phyloP scores from a whole-genome alignment of 2,113 vertebrate species.

The Tenrec ecaudatus region DNA sequence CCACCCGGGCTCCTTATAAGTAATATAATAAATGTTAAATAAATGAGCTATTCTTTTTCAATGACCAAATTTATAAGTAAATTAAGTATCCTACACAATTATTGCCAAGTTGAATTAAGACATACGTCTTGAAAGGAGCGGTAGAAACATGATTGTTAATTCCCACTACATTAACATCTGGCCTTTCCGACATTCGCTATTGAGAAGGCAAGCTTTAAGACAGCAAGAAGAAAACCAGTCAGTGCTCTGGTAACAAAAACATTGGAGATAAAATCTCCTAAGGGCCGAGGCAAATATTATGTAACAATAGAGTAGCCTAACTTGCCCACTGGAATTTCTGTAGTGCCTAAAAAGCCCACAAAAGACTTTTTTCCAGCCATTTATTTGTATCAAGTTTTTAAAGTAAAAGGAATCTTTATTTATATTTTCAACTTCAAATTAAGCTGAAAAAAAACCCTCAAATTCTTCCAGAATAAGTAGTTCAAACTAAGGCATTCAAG shows the following conservation, averaged over 20 bases:
- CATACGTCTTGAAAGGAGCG: neutral
- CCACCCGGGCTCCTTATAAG: neutral
- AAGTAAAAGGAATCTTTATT: neutral
- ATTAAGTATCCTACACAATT: neutral
- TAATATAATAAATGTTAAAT: neutral
- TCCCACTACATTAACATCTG: slow-evolving; percentile 31
- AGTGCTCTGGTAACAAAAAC: neutral
- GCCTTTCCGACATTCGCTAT: neutral
- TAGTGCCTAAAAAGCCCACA: neutral
- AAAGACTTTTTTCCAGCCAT: neutral
- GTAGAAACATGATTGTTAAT: slow-evolving; percentile 1
- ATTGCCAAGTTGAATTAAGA: neutral
- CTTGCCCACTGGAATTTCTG: neutral
- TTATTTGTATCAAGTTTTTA: neutral
- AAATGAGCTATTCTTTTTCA: neutral
- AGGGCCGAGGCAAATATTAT: neutral
- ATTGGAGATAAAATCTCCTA: neutral
- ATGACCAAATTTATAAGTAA: neutral
- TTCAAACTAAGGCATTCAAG: neutral
- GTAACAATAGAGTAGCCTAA: neutral
- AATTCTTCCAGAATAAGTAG: neutral
- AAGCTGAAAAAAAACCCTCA: slow-evolving; percentile 31
- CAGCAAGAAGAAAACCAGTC: too few relatives aligned
- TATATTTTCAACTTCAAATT: slow-evolving; percentile 49
- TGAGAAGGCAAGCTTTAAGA: slow-evolving; percentile 19